Evolutionary conservation across 2,113 vertebrate genomes (phyloP), one percentile per base, ranked within the genome.

Genomic region (Phaethornis superciliosus): DNA sequence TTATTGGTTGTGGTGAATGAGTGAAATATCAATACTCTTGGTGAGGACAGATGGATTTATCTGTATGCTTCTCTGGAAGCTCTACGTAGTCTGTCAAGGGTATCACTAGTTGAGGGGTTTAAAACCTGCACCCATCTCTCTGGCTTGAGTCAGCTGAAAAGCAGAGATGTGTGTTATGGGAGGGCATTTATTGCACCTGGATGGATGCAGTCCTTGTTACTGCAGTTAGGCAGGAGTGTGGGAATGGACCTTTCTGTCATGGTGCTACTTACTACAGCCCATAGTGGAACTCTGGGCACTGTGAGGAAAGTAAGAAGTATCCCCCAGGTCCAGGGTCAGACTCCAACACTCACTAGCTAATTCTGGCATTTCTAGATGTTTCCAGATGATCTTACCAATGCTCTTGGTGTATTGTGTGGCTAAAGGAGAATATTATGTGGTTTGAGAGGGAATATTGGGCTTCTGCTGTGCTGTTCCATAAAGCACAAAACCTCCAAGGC

Each of bases 131-230:
- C n/a, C 27, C 33, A 40, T 2, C 7, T 47, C 52, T 67, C 13
- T 80, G n/a, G 27, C 27, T 33, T 60, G 20, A 33, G 23, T 35
- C 52, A 71, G 15, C 20, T 51, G 58, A 65, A 65, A 80, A 59
- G 15, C 30, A 75, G 56, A 59, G 21, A 44, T 49, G 5, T 19
- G 30, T 59, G 23, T 49, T 69, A 37, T 24, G 28, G 51, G 80
- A 76, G 33, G 64, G 54, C 64, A 47, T 2, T 2, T 47, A 4
- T 4, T 47, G 30, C 0, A 0, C 6, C 47, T 49, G 28, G 16
- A 12, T 14, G 49, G 33, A 33, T 35, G 42, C 7, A 55, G 9
- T 78, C 6, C 32, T 81, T 0, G 0, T 33, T 84, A n/a, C 8
- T 63, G n/a, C 35, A 90, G 18, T 40, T 2, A 0, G 9, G 60